Conservation (phyloP, 2,797 vertebrate genomes). For the Galago senegalensis region DNA sequence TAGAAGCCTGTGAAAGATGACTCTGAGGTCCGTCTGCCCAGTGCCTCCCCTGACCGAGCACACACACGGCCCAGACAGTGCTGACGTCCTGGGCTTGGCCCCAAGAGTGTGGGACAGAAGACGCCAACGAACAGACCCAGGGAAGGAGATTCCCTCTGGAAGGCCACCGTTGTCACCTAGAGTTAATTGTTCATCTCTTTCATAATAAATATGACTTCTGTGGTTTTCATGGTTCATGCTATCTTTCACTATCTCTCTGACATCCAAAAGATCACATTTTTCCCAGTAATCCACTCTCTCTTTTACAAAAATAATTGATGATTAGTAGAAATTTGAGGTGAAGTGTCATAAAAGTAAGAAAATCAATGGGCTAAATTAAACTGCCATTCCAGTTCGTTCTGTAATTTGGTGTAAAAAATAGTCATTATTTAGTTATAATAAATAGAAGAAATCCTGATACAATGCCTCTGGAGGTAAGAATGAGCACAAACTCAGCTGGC, state of each 20-base stretch:
- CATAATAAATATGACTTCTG: rapidly evolving
- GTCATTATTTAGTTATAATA: too few relatives aligned
- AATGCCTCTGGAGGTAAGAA: neutral
- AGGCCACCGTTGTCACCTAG: rapidly evolving
- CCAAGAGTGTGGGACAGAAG: neutral
- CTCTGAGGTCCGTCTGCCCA: rapidly evolving
- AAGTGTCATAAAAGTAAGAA: neutral
- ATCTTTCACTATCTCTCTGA: neutral
- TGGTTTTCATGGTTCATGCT: rapidly evolving
- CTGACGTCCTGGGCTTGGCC: neutral
- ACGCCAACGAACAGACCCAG: rapidly evolving
- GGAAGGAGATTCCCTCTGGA: neutral
- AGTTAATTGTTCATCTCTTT: neutral
- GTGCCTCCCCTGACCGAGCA: too few relatives aligned
- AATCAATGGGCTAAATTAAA: neutral
- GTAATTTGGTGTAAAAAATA: too few relatives aligned
- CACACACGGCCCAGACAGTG: rapidly evolving
- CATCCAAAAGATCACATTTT: neutral
- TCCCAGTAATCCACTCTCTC: neutral
- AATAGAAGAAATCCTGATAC: rapidly evolving
- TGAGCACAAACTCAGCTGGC: too few relatives aligned
- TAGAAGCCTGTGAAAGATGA: rapidly evolving
- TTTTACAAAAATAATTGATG: neutral
- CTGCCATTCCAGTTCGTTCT: neutral
- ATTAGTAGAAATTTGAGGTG: neutral